Base-by-base conservation (phyloP, 2,113 vertebrate genomes). In the Nannobrachium achirus region DNA sequence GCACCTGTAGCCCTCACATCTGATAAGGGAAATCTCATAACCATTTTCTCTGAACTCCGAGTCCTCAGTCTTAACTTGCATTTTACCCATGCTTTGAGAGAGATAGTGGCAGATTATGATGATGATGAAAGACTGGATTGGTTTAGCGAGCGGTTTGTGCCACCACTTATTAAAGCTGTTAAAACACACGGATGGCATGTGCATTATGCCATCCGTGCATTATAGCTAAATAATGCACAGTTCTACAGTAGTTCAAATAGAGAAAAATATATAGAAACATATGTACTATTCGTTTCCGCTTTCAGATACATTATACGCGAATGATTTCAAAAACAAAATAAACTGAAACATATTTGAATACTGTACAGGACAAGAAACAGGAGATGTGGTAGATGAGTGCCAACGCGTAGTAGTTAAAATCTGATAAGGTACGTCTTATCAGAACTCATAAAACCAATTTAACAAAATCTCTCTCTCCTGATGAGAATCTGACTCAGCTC, bases 11-110 rank as follows among this genome's bases (percentile, higher is more conserved):
- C 49, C n/a, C 39, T 74, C 25, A 59, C 11, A 82, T 84, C 70
- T 74, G 81, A 86, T 81, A 74, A 65, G 25, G n/a, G 10, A 62
- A 40, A 76, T 15, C 14, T 38, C 25, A n/a, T 46, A 0, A 48
- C 19, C 71, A 69, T 39, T 61, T 85, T 83, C 76, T 71, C 56
- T 75, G 78, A 86, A 84, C 69, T 61, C n/a, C n/a, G n/a, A n/a
- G n/a, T n/a, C 13, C 33, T 2, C n/a, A 16, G 49, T n/a, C 5
- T 10, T 69, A 67, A 79, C 56, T 38, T 80, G 76, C 78, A 84
- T 75, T 56, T 25, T 49, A 79, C 38, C 88, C 72, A 86, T 68
- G 42, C n/a, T 61, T n/a, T 1, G 25, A 51, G 4, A 10, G 42
- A 0, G 25, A 42, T 5, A 0, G 59, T 1, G 20, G 42, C 7